Evolutionary conservation across 2,888 invertebrate genomes (phyloP).

Genomic region (Heliconius sara): DNA sequence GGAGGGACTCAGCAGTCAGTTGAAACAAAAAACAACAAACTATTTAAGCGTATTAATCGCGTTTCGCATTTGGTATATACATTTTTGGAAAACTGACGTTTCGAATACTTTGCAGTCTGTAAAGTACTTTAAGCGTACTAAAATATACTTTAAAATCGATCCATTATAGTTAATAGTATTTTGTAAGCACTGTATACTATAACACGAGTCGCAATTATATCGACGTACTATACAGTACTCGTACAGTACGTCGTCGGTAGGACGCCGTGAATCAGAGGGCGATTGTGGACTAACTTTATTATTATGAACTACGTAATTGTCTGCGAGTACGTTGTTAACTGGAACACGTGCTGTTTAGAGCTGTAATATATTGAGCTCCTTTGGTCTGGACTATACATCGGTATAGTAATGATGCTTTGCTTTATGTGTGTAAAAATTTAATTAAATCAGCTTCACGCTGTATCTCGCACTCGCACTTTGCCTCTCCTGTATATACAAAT

Average conservation of each 20-base stretch:
- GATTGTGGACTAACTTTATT: slow-evolving; percentile 37
- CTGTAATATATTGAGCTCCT: not conserved
- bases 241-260: not conserved
- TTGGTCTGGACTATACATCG: no score
- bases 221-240: not conserved
- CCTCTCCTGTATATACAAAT: no score
- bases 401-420: no score
- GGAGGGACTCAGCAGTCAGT: no score
- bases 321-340: slow-evolving; percentile 20
- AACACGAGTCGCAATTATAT: not conserved
- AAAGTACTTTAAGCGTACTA: not conserved
- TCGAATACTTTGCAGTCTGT: no score
- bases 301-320: slow-evolving; percentile 33
- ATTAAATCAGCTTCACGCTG: no score
- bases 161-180: not conserved
- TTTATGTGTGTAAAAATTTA: no score
- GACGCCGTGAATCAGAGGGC: slow-evolving; percentile 21
- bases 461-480: no score
- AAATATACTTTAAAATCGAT: not conserved
- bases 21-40: no score
- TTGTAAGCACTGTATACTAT: not conserved
- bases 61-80: no score
- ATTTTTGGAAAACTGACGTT: no score
- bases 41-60: no score
- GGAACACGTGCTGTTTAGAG: slow-evolving; percentile 3